phyloP scores from a whole-genome alignment of 2,113 vertebrate species.

The Melanotaenia duboulayi region DNA sequence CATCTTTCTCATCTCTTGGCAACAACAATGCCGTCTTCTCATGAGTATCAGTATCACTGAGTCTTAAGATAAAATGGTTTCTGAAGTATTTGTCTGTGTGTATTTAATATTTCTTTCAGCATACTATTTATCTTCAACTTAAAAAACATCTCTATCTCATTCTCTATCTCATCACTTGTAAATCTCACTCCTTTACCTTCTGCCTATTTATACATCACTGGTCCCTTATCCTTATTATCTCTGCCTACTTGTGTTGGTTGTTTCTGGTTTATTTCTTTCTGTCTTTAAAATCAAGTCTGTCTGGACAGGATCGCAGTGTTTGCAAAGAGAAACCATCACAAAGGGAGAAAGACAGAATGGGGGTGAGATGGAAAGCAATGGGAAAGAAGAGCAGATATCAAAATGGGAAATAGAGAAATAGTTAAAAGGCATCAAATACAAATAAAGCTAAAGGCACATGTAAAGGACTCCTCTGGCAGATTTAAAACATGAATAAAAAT shows the following conservation, averaged over 20 bases:
- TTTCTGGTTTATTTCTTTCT: constrained; percentile 26
- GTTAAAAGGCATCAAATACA: constrained; percentile 40
- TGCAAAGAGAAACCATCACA: constrained; percentile 44
- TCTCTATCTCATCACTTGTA: too few relatives aligned
- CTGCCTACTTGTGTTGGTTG: constrained; percentile 35
- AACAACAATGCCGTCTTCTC: constrained; percentile 41
- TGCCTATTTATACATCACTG: neutral
- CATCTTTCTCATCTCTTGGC: constrained; percentile 42
- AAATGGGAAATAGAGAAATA: neutral
- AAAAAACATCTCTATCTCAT: neutral
- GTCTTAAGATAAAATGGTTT: constrained; percentile 18
- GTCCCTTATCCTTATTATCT: neutral
- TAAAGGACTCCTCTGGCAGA: constrained; percentile 23
- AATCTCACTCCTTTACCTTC: neutral
- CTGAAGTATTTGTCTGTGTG: constrained; percentile 12
- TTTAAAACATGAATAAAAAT: constrained; percentile 14
- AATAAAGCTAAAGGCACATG: constrained; percentile 37
- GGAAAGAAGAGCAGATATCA: constrained; percentile 27
- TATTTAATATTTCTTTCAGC: neutral
- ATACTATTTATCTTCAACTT: neutral
- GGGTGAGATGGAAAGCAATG: constrained; percentile 52
- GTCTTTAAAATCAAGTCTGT: constrained; percentile 44
- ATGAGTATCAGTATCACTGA: constrained; percentile 30
- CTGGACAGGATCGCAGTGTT: constrained; percentile 49
- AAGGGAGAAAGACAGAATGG: constrained; percentile 60